These are phyloP conservation scores for Aphodius sticticus DNA, from an alignment of 2,888 invertebrate species.

Conservation along the genomic window DNA sequence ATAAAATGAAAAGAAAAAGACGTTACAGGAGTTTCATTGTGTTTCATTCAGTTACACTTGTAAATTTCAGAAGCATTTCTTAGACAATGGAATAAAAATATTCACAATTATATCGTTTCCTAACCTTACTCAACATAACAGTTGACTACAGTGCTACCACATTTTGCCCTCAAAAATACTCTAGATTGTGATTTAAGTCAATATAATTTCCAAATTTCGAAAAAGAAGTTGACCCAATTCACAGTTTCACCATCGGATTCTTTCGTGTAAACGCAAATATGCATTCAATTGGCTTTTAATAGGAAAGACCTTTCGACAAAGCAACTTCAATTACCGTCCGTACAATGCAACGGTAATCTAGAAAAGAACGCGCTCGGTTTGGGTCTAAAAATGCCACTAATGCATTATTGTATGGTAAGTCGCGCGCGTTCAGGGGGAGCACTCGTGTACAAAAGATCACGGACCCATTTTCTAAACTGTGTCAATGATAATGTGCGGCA, in stretches of 20 bases:
- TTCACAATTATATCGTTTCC: too few relatives aligned
- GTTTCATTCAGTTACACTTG: too few relatives aligned
- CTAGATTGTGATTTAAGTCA: too few relatives aligned
- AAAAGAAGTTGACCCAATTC: neutral
- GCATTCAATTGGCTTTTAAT: neutral
- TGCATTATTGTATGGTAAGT: conserved; percentile 4
- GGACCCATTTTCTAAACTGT: conserved; percentile 4
- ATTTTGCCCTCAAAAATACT: too few relatives aligned
- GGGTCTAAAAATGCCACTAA: neutral
- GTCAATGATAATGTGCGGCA: neutral
- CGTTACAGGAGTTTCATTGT: too few relatives aligned
- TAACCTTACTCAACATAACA: too few relatives aligned
- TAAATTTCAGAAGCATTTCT: too few relatives aligned
- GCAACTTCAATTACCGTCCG: conserved; percentile 4
- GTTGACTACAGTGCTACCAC: too few relatives aligned
- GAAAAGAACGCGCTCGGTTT: neutral
- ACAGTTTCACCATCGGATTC: neutral
- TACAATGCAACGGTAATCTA: conserved; percentile 4
- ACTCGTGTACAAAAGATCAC: neutral
- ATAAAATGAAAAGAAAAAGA: too few relatives aligned
- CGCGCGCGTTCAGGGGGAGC: neutral
- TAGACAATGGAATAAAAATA: too few relatives aligned
- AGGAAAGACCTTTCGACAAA: neutral
- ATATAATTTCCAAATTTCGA: neutral
- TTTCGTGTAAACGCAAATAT: neutral